Conservation (phyloP, 2,113 vertebrate genomes). For the Centropus unirufus region DNA sequence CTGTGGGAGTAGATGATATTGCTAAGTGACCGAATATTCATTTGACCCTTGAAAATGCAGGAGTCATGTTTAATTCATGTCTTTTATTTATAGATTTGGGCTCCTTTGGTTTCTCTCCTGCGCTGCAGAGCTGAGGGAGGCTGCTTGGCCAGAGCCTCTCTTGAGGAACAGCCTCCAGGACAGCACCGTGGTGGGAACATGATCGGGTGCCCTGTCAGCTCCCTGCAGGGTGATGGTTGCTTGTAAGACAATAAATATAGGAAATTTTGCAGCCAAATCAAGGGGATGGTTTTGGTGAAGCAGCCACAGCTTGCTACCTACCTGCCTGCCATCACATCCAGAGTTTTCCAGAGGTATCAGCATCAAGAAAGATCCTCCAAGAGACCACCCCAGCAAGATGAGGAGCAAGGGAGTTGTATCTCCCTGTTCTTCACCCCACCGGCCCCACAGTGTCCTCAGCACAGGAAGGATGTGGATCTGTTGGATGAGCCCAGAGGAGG, state of each 20-base stretch:
- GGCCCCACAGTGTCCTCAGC: no score
- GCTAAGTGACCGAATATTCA: slow-evolving; percentile 21
- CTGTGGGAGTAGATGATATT: slow-evolving; percentile 17
- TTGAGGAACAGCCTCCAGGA: background rate
- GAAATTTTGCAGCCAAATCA: background rate
- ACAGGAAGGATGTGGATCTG: no score
- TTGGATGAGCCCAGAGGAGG: no score
- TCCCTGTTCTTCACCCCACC: background rate
- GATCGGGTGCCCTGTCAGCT: background rate
- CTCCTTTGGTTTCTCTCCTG: background rate
- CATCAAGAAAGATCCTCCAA: background rate
- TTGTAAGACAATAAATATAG: background rate
- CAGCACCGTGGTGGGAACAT: background rate
- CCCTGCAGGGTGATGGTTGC: background rate
- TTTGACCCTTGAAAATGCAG: slow-evolving; percentile 44
- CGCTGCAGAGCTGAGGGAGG: background rate
- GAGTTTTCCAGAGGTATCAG: background rate
- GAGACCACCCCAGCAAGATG: background rate
- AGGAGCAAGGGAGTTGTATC: accelerated
- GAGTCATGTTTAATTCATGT: slow-evolving; percentile 56
- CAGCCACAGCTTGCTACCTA: background rate
- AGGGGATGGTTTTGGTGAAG: background rate
- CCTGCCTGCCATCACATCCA: background rate
- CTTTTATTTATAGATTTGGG: slow-evolving; percentile 43
- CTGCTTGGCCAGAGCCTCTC: background rate